These are phyloP conservation scores for Drosophila flavopinicola DNA, from an alignment of 2,888 invertebrate species.

Conservation along the genomic window DNA sequence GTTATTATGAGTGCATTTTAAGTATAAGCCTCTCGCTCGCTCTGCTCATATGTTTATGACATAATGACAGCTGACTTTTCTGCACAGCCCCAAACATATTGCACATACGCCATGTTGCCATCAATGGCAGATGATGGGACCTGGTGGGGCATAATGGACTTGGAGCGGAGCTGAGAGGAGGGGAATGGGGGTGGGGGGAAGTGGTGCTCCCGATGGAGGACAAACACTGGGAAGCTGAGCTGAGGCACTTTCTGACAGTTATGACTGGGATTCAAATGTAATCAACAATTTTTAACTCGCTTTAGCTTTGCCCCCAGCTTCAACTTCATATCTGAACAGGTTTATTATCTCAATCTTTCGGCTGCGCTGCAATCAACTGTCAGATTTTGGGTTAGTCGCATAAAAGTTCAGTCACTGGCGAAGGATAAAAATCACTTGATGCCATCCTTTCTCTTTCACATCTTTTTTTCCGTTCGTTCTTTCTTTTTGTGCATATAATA, in stretches of 20 bases:
- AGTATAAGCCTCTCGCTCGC: conserved; percentile 44
- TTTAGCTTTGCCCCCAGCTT: conserved; percentile 32
- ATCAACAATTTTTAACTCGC: conserved; percentile 65
- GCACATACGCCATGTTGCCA: conserved; percentile 48
- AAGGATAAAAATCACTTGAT: conserved; percentile 41
- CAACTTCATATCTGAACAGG: conserved; percentile 33
- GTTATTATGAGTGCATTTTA: conserved; percentile 60
- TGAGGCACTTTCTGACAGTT: conserved; percentile 68
- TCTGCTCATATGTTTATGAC: conserved; percentile 66
- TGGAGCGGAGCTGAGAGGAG: neutral
- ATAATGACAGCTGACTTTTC: conserved; percentile 72
- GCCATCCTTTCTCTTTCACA: conserved; percentile 20
- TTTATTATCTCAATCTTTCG: conserved; percentile 53
- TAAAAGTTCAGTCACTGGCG: conserved; percentile 46
- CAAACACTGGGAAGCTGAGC: conserved; percentile 21
- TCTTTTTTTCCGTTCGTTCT: neutral
- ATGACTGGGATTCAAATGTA: conserved; percentile 79
- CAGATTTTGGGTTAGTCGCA: conserved; percentile 60
- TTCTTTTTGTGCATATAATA: conserved; percentile 48
- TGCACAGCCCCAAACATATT: conserved; percentile 32
- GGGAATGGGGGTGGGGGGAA: neutral
- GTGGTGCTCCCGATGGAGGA: no score
- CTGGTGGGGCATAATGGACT: neutral
- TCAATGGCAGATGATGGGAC: conserved; percentile 27
- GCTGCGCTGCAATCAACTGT: conserved; percentile 51